Base-by-base conservation (phyloP, 37 sponge, comb jelly and placozoan genomes). In the Diacarnus erythraeanus region DNA sequence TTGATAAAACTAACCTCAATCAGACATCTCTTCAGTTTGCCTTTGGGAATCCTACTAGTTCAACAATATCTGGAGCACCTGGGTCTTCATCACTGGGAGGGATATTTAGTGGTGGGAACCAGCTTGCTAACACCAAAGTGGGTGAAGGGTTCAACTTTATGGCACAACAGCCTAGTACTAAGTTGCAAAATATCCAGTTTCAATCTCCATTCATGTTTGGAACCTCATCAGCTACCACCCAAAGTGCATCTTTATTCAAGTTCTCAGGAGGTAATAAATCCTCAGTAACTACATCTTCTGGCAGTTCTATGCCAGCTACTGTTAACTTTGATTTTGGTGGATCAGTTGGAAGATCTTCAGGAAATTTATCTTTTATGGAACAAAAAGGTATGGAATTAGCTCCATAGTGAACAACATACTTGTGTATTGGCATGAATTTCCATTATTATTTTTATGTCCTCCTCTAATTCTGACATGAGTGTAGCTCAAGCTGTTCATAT, bases 401-500 rank as follows among this genome's bases (percentile, higher is more conserved):
- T 8, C 8, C 64, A 63, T 63, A 5, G n/a, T 30, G 5, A 63
- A 25, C 64, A 63, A 4, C 64, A 30, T 47, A 6, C 12, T 47
- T 47, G 51, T 6, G 51, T 15, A 12, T 47, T 47, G 51, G 51
- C 51, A 47, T 47, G 51, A 12, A 23, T 6, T 27, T 63, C 30
- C 64, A 63, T 6, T 63, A 29, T 20, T 27, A 27, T 29, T 5
- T 63, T 35, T 20, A 6, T 74, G 74, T 74, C 74, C 58, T 56
- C 57, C 33, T 56, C 74, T 74, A 74, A 74, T 74, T 20, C 64
- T 27, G 58, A 9, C 35, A 69, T 36, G 42, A 33, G 57, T 74
- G 22, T 38, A 18, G 75, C 18, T 47, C 51, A 15, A 6, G 6
- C 6, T 47, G 12, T 47, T 47, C 51, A 47, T 10, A 3, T 47